These are phyloP conservation scores for Siniperca scherzeri DNA, from an alignment of 2,797 vertebrate species.

Conservation along the genomic window DNA sequence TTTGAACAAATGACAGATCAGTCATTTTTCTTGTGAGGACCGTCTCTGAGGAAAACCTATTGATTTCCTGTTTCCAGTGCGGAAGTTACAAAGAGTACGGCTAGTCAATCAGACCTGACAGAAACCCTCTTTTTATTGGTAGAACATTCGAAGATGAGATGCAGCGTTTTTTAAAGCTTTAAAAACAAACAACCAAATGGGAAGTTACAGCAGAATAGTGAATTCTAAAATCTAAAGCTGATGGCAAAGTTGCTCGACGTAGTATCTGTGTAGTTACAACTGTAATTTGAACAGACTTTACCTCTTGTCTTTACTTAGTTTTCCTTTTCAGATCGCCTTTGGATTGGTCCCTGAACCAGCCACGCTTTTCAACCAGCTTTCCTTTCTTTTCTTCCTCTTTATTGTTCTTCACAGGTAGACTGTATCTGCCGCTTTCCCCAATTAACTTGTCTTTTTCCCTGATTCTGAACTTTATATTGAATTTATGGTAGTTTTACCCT, in stretches of 20 bases:
- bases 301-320: constrained; percentile 35
- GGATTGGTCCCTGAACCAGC: constrained; percentile 11
- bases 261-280: neutral
- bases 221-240: neutral
- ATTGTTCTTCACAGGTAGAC: constrained; percentile 2
- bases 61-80: neutral
- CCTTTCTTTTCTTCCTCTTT: constrained; percentile 9
- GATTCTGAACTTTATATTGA: constrained; percentile 16
- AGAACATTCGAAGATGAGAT: neutral
- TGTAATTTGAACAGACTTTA: constrained; percentile 15
- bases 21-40: neutral
- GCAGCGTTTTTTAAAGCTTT: neutral
- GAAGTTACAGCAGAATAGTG: neutral
- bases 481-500: constrained; percentile 4
- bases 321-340: constrained; percentile 20
- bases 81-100: neutral
- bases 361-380: neutral
- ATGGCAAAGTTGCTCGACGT: neutral
- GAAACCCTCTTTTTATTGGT: neutral
- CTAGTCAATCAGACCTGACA: neutral
- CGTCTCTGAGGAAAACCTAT: neutral
- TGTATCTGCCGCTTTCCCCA: neutral
- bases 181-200: neutral
- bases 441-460: constrained; percentile 7
- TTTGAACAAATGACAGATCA: neutral